Percentiles rank a stretch among this genome's conserved stretches.
Conservation (phyloP, 2,888 invertebrate species). For the Lepidonotus clava region DNA sequence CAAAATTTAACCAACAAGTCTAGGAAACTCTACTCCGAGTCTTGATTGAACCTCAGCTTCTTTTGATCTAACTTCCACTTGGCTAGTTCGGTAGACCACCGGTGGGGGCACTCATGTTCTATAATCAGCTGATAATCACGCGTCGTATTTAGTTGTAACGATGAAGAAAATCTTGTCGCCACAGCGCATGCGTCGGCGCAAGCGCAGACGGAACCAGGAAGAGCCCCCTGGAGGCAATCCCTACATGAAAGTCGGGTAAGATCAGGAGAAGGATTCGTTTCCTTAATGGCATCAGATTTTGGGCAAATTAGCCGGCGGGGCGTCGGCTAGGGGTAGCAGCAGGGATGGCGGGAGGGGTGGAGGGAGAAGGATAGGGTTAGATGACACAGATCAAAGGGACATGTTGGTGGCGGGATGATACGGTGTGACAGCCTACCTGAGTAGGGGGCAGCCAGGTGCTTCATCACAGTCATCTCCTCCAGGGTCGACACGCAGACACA, state of each 20-base stretch:
- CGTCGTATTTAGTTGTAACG: slow-evolving; percentile 30
- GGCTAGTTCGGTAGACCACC: background rate
- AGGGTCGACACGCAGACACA: background rate
- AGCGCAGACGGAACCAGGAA: background rate
- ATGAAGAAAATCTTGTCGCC: slow-evolving; percentile 38
- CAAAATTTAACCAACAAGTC: background rate
- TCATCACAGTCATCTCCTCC: background rate
- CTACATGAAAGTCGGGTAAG: background rate
- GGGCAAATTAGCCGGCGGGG: slow-evolving; percentile 33
- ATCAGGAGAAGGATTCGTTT: slow-evolving; percentile 25
- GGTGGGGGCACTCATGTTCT: background rate
- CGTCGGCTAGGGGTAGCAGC: background rate
- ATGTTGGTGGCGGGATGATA: background rate
- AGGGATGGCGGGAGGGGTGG: background rate
- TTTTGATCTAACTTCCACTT: background rate
- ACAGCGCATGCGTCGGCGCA: background rate
- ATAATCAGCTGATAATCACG: slow-evolving; percentile 12
- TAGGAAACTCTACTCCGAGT: too few relatives aligned
- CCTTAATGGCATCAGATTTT: slow-evolving; percentile 14
- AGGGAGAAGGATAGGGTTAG: background rate
- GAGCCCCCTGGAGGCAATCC: background rate
- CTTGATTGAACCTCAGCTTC: background rate
- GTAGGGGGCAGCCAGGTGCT: background rate
- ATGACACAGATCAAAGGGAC: background rate
- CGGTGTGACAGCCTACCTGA: slow-evolving; percentile 9